phyloP scores from a whole-genome alignment of 2,113 vertebrate genomes.

The Heliornis fulica region DNA sequence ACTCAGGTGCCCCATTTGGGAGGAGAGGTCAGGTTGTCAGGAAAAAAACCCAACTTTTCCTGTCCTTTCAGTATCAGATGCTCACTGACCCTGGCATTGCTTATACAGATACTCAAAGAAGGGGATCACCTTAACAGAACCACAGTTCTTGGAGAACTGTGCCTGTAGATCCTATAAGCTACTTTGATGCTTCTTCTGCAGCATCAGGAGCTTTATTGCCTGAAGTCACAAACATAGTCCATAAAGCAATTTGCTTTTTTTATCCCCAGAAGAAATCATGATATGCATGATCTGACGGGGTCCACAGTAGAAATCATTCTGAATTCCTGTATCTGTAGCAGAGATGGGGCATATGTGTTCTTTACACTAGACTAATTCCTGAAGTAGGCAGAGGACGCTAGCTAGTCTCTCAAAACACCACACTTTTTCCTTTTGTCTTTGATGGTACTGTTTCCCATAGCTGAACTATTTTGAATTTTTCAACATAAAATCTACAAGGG shows the following conservation, averaged over 20 bases:
- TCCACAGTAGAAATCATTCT: background rate
- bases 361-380: background rate
- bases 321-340: background rate
- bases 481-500: background rate
- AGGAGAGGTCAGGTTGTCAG: background rate
- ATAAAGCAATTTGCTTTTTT: background rate
- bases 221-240: too few species aligned
- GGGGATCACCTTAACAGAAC: background rate
- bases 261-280: background rate
- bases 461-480: background rate
- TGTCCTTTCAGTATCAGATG: background rate
- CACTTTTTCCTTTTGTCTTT: background rate
- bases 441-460: background rate
- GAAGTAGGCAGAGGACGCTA: background rate
- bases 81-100: background rate
- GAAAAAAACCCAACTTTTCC: background rate
- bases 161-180: background rate
- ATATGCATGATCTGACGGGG: background rate
- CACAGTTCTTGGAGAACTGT: background rate
- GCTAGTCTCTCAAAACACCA: background rate
- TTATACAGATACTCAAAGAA: background rate
- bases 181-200: background rate
- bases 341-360: background rate
- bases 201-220: background rate
- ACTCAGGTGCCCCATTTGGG: background rate